These are phyloP conservation scores for Aleiodes testaceus DNA, from an alignment of 2,888 invertebrate species.

Conservation along the genomic window DNA sequence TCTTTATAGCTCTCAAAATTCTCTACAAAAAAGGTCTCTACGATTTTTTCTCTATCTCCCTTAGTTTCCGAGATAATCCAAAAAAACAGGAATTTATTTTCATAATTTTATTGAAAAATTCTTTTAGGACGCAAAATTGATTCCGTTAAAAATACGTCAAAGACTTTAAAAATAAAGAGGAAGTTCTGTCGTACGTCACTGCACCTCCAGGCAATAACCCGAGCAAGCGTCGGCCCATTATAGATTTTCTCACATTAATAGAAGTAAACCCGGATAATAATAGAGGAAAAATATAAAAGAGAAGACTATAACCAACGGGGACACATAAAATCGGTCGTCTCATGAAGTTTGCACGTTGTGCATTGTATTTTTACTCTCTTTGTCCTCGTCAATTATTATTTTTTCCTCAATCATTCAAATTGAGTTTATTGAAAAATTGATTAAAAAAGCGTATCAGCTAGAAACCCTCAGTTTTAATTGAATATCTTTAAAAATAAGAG, in stretches of 20 bases:
- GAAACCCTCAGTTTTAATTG: no score
- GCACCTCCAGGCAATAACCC: slow-evolving; percentile 58
- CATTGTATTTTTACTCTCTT: slow-evolving; percentile 3
- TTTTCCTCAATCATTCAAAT: no score
- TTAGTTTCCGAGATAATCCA: no score
- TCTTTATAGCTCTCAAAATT: no score
- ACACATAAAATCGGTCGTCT: slow-evolving; percentile 38
- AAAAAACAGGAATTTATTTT: no score
- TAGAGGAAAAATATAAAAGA: slow-evolving; percentile 45
- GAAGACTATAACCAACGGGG: slow-evolving; percentile 45
- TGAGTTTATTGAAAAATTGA: no score
- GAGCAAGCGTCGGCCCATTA: slow-evolving; percentile 52
- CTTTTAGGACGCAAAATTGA: no score
- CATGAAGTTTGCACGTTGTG: slow-evolving; percentile 23
- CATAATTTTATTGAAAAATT: no score
- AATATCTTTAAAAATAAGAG: no score
- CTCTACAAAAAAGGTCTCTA: no score
- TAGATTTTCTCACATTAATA: slow-evolving; percentile 60
- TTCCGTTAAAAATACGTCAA: background rate
- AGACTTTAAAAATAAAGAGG: slow-evolving; percentile 1
- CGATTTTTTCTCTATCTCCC: no score
- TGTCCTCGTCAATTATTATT: background rate
- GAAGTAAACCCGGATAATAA: slow-evolving; percentile 46
- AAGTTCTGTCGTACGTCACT: slow-evolving; percentile 2
- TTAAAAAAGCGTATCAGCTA: no score